Evolutionary conservation across 2,797 vertebrate species (phyloP).

Genomic region (Hyperoplus immaculatus): DNA sequence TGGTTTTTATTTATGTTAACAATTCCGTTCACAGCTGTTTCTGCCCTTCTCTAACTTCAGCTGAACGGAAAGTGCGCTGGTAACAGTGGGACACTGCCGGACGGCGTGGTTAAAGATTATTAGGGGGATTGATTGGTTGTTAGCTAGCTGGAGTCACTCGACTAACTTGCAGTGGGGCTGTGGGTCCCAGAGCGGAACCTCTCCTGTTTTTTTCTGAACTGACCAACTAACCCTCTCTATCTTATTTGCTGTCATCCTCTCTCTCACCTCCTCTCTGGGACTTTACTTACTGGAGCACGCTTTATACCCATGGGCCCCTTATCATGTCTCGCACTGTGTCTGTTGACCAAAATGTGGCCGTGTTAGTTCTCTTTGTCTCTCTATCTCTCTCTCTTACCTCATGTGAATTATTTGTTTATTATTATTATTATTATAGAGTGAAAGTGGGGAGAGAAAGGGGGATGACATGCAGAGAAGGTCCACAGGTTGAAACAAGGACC

Average conservation of each 20-base stretch:
- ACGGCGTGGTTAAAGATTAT: conserved; percentile 69
- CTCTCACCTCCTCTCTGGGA: conserved; percentile 30
- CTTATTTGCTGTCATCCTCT: conserved; percentile 21
- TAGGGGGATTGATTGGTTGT: conserved; percentile 71
- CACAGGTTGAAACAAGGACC: too few species aligned
- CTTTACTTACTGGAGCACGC: conserved; percentile 12
- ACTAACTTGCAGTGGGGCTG: conserved; percentile 51
- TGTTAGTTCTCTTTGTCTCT: conserved; percentile 1
- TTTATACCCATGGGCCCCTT: conserved; percentile 16
- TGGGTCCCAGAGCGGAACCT: conserved; percentile 51
- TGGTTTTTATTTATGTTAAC: conserved; percentile 22
- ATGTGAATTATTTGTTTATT: too few species aligned
- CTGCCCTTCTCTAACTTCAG: conserved; percentile 38
- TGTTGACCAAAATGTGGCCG: conserved; percentile 30
- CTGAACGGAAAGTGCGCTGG: conserved; percentile 37
- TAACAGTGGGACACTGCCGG: conserved; percentile 32
- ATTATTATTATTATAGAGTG: too few species aligned
- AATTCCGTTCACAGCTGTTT: conserved; percentile 40
- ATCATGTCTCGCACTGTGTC: conserved; percentile 9
- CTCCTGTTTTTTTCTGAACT: conserved; percentile 22
- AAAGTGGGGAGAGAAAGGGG: too few species aligned
- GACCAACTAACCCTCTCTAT: conserved; percentile 22
- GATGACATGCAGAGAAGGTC: too few species aligned
- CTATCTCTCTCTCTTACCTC: not conserved
- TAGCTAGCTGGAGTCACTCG: conserved; percentile 69